These are phyloP conservation scores for Glareola pratincola DNA, from an alignment of 2,113 vertebrate genomes.

Conservation along the genomic window DNA sequence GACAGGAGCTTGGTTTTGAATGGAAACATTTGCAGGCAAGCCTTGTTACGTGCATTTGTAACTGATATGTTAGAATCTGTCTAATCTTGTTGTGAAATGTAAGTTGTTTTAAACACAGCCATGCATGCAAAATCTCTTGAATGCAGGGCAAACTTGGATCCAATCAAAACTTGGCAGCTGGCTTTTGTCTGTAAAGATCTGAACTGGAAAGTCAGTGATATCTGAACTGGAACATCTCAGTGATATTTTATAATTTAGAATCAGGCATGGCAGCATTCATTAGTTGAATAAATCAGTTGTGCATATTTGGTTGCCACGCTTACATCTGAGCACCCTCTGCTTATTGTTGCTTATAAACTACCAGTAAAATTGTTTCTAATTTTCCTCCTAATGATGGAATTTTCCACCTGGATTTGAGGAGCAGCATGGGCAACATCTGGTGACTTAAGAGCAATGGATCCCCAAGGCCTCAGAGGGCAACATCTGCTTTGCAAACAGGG, in stretches of 20 bases:
- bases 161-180: background rate
- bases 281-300: background rate
- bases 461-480: slow-evolving; percentile 3
- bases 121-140: background rate
- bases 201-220: background rate
- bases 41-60: background rate
- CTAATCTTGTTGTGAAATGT: background rate
- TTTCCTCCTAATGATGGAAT: slow-evolving; percentile 3
- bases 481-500: slow-evolving; percentile 27
- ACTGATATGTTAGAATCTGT: background rate
- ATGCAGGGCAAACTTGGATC: background rate
- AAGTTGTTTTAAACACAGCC: background rate
- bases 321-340: background rate
- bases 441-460: slow-evolving; percentile 1
- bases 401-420: slow-evolving; percentile 33
- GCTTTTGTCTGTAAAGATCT: background rate
- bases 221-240: background rate
- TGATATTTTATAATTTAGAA: slow-evolving; percentile 7
- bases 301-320: background rate
- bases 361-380: background rate
- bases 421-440: slow-evolving; percentile 28
- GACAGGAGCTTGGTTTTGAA: background rate
- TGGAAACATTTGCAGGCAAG: background rate
- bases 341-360: background rate
- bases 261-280: background rate